Evolutionary conservation across 2,797 vertebrate species (phyloP), one percentile per base, ranked within the genome.

Genomic region (Diplodus puntazzo): DNA sequence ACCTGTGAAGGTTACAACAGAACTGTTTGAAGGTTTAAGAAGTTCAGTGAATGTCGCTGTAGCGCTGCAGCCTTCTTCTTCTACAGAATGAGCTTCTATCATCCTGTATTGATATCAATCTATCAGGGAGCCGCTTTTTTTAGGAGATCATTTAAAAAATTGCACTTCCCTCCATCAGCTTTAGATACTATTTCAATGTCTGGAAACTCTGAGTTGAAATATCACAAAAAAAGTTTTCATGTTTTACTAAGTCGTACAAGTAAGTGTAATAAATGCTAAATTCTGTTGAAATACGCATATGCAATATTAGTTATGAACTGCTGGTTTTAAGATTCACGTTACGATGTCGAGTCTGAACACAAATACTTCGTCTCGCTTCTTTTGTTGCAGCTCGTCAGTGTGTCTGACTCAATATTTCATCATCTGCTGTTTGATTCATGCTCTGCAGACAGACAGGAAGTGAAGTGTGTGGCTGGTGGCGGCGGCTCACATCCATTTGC

Each of bases 341-440:
- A n/a, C 6, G 14, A 2, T 45, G 52, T 30, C 54, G 12, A n/a
- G 39, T 39, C 67, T 43, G 14, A 52, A 61, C 30, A 49, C 3
- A 59, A 39, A 11, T 16, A 1, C 5, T 4, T 39, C 39, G 2
- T 8, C 10, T 39, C 39, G 48, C 17, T 9, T 20, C 16, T 55
- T 11, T 43, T 0, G 1, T 54, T 12, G 30, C 64, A 54, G 34
- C 21, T 59, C 20, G 10, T 46, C 48, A 11, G 8, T 58, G 58
- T 45, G 46, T 66, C 45, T 60, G 21, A 49, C 21, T 73, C 69
- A 61, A 25, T 55, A 52, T 80, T 80, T 69, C 27, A 74, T 69
- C 64, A 54, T 14, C 46, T 30, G 23, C 67, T 52, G 63, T 59
- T 53, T 79, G 57, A 64, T 59, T 63, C 42, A 25, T 23, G 52